These are phyloP conservation scores for Elephas maximus DNA, from an alignment of 2,113 vertebrate species.

Conservation along the genomic window DNA sequence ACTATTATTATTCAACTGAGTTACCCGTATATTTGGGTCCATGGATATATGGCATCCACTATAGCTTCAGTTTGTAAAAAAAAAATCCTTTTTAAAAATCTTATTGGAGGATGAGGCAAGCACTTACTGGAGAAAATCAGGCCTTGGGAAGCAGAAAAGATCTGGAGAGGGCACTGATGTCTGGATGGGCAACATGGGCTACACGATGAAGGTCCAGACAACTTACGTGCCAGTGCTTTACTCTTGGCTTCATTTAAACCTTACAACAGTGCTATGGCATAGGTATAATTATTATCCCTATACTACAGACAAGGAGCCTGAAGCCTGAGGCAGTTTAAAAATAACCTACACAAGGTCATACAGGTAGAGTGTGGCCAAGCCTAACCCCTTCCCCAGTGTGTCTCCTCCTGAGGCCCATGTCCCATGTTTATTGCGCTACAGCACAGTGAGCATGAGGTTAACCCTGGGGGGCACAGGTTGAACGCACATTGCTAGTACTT, in stretches of 20 bases:
- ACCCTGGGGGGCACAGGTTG: not conserved
- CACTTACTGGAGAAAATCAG: not conserved
- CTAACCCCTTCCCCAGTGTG: not conserved
- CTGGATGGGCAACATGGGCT: fast-evolving
- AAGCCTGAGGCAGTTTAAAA: not conserved
- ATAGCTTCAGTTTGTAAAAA: not conserved
- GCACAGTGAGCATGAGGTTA: not conserved
- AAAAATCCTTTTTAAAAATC: not conserved
- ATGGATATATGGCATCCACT: not conserved
- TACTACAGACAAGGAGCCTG: not conserved
- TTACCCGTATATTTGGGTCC: too few relatives aligned
- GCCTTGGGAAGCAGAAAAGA: not conserved
- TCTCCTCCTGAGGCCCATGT: not conserved
- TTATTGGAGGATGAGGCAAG: not conserved
- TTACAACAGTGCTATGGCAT: not conserved
- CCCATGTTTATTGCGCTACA: not conserved
- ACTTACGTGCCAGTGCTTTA: too few relatives aligned
- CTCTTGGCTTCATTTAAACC: not conserved
- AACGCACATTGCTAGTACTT: not conserved
- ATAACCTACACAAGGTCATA: not conserved
- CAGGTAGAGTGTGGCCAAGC: not conserved
- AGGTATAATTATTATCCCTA: not conserved
- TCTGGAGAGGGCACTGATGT: not conserved
- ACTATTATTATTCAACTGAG: too few relatives aligned
- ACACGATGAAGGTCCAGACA: not conserved